Conservation (phyloP, 2,113 vertebrate species). For the Mustela lutreola region DNA sequence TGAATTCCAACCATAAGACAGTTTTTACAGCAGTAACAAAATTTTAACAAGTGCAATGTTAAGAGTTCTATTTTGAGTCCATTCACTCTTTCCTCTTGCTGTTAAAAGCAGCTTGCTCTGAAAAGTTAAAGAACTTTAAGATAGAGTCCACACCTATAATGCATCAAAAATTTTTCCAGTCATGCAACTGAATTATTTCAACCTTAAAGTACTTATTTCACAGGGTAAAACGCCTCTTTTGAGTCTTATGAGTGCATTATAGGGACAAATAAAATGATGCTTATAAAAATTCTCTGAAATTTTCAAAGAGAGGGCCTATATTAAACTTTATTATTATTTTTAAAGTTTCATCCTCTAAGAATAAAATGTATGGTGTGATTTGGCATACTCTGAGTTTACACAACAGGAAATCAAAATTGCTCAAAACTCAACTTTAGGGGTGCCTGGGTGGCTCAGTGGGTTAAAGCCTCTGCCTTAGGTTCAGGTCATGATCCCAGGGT, state of each 20-base stretch:
- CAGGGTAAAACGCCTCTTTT: conserved; percentile 42
- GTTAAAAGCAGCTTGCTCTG: conserved; percentile 35
- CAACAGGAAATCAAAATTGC: conserved; percentile 66
- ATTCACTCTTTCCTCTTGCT: conserved; percentile 22
- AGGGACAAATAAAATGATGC: conserved; percentile 45
- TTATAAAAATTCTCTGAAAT: conserved; percentile 42
- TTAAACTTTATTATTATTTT: conserved; percentile 54
- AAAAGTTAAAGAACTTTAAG: conserved; percentile 48
- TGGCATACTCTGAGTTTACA: not conserved
- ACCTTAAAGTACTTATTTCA: not conserved
- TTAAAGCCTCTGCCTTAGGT: too few relatives aligned
- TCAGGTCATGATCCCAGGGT: too few relatives aligned
- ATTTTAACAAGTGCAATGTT: conserved; percentile 27
- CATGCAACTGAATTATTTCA: conserved; percentile 42
- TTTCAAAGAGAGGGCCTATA: not conserved
- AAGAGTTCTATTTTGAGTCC: conserved; percentile 8
- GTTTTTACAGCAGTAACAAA: conserved; percentile 8
- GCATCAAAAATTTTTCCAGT: conserved; percentile 29
- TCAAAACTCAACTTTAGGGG: conserved; percentile 39
- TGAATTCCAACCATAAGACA: not conserved
- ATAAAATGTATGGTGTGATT: conserved; percentile 48
- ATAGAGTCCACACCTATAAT: not conserved
- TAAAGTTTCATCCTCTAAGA: conserved; percentile 46
- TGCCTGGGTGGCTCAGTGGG: too few relatives aligned
- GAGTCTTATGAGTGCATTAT: not conserved